A percentile compares a stretch with the other conserved stretches of the same genome.
These are phyloP conservation scores for Muscicapa comitata DNA, from an alignment of 2,797 vertebrate genomes.

Conservation along the genomic window DNA sequence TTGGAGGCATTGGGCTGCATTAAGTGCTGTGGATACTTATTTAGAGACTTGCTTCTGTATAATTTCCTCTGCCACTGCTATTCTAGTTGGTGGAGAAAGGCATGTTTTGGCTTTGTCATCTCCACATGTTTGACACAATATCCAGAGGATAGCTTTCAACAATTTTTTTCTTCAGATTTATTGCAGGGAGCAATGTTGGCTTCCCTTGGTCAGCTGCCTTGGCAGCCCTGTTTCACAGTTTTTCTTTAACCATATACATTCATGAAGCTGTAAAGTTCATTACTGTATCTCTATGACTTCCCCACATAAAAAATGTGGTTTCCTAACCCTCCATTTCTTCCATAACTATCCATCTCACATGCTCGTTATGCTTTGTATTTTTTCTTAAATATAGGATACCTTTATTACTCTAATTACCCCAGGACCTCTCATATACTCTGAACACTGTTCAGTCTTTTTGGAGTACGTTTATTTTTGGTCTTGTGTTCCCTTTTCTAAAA, in stretches of 20 bases:
- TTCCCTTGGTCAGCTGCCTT: neutral
- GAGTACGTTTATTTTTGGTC: neutral
- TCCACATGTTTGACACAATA: neutral
- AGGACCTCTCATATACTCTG: neutral
- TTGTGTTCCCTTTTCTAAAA: neutral
- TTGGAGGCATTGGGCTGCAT: neutral
- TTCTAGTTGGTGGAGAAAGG: neutral
- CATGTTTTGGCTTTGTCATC: neutral
- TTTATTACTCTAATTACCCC: neutral
- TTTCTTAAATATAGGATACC: neutral
- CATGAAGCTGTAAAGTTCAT: neutral
- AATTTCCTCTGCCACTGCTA: neutral
- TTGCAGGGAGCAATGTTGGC: neutral
- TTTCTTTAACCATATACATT: neutral
- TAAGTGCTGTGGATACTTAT: fast-evolving
- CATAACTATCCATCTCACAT: neutral
- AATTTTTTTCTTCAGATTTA: neutral
- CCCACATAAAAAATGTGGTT: neutral
- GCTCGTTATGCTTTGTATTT: neutral
- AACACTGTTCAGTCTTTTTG: neutral
- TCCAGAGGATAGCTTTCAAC: neutral
- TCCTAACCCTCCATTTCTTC: neutral
- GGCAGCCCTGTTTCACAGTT: neutral
- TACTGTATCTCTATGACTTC: neutral
- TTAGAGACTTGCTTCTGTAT: neutral